Evolutionary conservation across 2,113 vertebrate species (phyloP).

Genomic region (Anarhynchus alexandrinus): DNA sequence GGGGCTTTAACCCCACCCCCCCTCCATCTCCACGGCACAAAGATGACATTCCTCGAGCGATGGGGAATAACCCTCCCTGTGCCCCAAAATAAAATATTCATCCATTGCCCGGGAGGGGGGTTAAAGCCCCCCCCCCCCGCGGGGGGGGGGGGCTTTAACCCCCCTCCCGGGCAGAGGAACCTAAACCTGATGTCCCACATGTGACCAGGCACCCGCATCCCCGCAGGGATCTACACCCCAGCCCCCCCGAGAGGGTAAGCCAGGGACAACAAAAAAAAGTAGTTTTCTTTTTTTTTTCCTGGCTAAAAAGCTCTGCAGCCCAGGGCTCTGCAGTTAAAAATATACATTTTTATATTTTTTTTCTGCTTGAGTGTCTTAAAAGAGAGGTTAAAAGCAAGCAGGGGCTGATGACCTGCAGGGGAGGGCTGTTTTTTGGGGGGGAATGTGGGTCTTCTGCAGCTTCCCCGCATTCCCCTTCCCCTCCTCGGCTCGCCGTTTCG

Average conservation of each 20-base stretch:
- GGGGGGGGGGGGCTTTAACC: not conserved
- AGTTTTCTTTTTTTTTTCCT: not conserved
- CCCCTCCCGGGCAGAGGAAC: accelerated
- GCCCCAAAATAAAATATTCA: not conserved
- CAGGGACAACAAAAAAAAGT: too few relatives aligned
- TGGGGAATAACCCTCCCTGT: too few relatives aligned
- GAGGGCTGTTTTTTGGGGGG: not conserved
- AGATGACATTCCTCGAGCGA: accelerated
- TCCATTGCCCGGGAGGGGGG: accelerated
- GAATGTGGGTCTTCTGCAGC: not conserved
- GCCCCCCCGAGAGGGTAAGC: not conserved
- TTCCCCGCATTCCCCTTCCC: not conserved
- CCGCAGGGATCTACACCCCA: not conserved
- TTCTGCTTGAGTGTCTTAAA: not conserved
- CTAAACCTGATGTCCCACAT: not conserved
- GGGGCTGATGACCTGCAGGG: not conserved
- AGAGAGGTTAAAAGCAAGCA: not conserved
- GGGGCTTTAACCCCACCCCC: not conserved
- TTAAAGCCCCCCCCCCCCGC: too few relatives aligned
- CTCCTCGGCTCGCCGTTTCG: not conserved
- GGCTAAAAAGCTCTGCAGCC: not conserved
- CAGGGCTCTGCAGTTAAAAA: not conserved
- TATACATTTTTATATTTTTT: not conserved
- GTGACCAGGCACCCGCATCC: not conserved
- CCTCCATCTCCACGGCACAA: accelerated